These are phyloP conservation scores for Nasonia longicornis DNA, from an alignment of 1,140 invertebrate species.

Conservation along the genomic window DNA sequence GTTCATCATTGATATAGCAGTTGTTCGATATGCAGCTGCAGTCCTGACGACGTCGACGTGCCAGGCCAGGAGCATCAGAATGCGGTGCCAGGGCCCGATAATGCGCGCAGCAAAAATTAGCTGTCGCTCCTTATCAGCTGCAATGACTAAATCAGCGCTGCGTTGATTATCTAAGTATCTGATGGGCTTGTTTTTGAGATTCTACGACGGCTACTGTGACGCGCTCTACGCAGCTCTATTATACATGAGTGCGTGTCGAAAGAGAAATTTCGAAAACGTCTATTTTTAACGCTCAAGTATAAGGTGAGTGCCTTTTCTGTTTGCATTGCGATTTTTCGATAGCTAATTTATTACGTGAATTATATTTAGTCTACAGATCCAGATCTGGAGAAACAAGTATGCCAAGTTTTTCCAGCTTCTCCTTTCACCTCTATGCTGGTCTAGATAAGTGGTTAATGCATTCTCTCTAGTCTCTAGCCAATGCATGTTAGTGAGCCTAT, in stretches of 20 bases:
- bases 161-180: too few relatives aligned
- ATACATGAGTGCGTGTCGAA: neutral
- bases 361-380: neutral
- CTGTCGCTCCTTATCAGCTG: neutral
- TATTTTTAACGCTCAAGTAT: neutral
- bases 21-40: too few relatives aligned
- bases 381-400: slow-evolving; percentile 1
- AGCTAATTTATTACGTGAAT: neutral
- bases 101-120: neutral
- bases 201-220: neutral
- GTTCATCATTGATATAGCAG: neutral
- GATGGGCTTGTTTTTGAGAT: neutral
- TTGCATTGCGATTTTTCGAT: neutral
- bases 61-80: neutral
- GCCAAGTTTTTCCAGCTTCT: neutral
- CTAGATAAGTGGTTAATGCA: neutral
- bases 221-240: too few relatives aligned
- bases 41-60: too few relatives aligned
- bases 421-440: neutral
- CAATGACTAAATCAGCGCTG: neutral
- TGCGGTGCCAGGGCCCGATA: neutral
- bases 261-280: neutral
- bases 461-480: neutral
- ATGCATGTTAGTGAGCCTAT: neutral
- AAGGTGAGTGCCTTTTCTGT: neutral